phyloP scores from a whole-genome alignment of 92 coral and sea anemone genomes.

The Galaxea fascicularis region DNA sequence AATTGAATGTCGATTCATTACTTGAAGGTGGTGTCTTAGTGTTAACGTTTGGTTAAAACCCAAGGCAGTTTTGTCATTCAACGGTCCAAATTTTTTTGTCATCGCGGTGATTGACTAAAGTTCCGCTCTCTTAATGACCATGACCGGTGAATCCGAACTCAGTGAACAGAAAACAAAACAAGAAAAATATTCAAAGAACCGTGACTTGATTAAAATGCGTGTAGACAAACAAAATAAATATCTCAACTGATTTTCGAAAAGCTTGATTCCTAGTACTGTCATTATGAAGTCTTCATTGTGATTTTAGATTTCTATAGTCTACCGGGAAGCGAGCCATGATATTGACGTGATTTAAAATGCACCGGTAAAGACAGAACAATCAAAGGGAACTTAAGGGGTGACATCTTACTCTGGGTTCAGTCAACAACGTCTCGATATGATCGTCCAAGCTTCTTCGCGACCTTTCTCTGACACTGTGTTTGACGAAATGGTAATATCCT shows the following conservation, averaged over 20 bases:
- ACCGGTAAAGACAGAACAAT: slow-evolving; percentile 32
- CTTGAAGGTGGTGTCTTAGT: not conserved
- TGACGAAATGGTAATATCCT: slow-evolving; percentile 80
- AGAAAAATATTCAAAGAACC: slow-evolving; percentile 1
- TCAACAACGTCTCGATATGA: slow-evolving; percentile 71
- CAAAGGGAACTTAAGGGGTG: not conserved
- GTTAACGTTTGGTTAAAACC: not conserved
- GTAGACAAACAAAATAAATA: not conserved
- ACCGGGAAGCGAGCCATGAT: not conserved
- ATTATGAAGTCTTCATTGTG: not conserved
- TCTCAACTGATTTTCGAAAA: not conserved
- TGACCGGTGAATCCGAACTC: slow-evolving; percentile 14
- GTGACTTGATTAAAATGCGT: not conserved
- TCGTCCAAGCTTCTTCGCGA: slow-evolving; percentile 65
- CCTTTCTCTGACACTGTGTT: slow-evolving; percentile 46
- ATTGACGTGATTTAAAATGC: slow-evolving; percentile 15
- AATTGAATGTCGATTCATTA: not conserved
- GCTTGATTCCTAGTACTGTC: not conserved
- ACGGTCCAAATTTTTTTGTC: slow-evolving; percentile 14
- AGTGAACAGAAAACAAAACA: slow-evolving; percentile 25
- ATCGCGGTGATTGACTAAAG: not conserved
- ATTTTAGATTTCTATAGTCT: not conserved
- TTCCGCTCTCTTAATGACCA: slow-evolving; percentile 28
- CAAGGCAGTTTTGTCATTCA: not conserved
- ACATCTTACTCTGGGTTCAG: slow-evolving; percentile 79